Percentiles rank a stretch among this genome's conserved stretches.
Conservation (phyloP, 2,888 invertebrate species). For the Scotopteryx bipunctaria region DNA sequence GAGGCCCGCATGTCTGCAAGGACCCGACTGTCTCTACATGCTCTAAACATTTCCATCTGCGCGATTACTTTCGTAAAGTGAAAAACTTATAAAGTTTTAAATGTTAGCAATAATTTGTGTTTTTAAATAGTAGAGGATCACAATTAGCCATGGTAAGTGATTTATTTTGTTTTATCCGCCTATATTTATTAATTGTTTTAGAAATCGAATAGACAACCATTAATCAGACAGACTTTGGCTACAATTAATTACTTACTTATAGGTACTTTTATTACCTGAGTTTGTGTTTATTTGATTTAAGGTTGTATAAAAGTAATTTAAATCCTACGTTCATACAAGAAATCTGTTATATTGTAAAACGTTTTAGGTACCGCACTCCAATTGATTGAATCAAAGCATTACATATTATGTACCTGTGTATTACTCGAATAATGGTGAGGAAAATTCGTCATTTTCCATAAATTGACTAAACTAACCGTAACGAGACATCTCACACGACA, state of each 20-base stretch:
- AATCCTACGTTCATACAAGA: no score
- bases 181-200: not conserved
- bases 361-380: no score
- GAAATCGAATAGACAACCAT: not conserved
- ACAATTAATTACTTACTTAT: no score
- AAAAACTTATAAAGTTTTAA: slow-evolving; percentile 31
- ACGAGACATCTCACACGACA: slow-evolving; percentile 43
- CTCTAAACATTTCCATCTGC: slow-evolving; percentile 51
- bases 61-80: slow-evolving; percentile 37
- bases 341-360: no score
- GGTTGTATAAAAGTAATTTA: no score
- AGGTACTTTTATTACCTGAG: no score
- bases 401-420: no score
- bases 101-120: slow-evolving; percentile 31
- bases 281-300: no score
- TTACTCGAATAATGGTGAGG: no score
- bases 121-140: slow-evolving; percentile 27
- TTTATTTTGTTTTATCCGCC: not conserved
- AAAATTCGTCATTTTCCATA: no score
- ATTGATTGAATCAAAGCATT: no score
- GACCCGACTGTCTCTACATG: slow-evolving; percentile 45
- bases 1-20: slow-evolving; percentile 60
- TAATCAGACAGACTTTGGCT: no score
- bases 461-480: slow-evolving; percentile 40
- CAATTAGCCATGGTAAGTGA: slow-evolving; percentile 26